phyloP scores from a whole-genome alignment of 2,797 vertebrate species.

The Antrozous pallidus region DNA sequence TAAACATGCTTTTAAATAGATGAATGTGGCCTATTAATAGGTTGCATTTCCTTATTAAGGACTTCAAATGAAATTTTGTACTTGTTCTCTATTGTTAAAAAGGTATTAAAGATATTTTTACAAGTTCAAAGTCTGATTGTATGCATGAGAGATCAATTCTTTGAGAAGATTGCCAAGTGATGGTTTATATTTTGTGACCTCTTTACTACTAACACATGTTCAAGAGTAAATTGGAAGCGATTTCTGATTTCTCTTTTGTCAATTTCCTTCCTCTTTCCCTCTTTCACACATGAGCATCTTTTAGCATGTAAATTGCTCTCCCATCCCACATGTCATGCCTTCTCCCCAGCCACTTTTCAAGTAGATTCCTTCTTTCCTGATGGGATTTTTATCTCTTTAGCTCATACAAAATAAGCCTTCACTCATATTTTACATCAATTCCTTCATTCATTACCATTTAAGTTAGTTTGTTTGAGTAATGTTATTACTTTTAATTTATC shows the following conservation, averaged over 20 bases:
- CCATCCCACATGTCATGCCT: not conserved
- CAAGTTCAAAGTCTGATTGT: slow-evolving; percentile 13
- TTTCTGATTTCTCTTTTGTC: slow-evolving; percentile 65
- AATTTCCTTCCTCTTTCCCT: slow-evolving; percentile 68
- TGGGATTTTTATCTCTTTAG: slow-evolving; percentile 50
- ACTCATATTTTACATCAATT: slow-evolving; percentile 63
- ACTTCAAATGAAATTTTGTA: slow-evolving; percentile 39
- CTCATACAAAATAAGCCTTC: slow-evolving; percentile 55
- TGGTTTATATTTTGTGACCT: slow-evolving; percentile 41
- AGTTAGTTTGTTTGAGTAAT: slow-evolving; percentile 62
- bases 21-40: slow-evolving; percentile 42
- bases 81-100: not conserved
- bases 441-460: slow-evolving; percentile 61
- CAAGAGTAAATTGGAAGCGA: slow-evolving; percentile 71
- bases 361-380: not conserved
- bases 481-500: slow-evolving; percentile 58
- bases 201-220: slow-evolving; percentile 67
- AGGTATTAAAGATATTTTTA: slow-evolving; percentile 52
- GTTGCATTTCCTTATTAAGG: slow-evolving; percentile 36
- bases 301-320: slow-evolving; percentile 48
- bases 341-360: not conserved
- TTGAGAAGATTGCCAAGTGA: slow-evolving; percentile 5
- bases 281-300: slow-evolving; percentile 67
- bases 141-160: slow-evolving; percentile 46
- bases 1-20: slow-evolving; percentile 54